Evolutionary conservation across 2,797 vertebrate genomes (phyloP).

Genomic region (Hippocampus kuda): DNA sequence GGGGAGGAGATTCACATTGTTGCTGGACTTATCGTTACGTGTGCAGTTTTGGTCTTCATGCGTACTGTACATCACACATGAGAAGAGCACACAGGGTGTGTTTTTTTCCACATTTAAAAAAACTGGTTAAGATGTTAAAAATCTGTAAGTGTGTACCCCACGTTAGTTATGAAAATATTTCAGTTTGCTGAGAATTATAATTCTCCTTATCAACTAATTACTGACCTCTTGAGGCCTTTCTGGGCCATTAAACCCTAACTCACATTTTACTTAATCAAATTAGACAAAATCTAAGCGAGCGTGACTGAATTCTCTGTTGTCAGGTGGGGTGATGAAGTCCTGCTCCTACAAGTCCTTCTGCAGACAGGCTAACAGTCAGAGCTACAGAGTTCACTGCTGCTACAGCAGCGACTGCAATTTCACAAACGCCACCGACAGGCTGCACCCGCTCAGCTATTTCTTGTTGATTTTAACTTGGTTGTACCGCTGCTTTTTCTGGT

Average conservation of each 20-base stretch:
- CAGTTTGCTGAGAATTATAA: neutral
- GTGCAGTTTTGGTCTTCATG: too few relatives aligned
- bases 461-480: constrained; percentile 53
- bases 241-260: neutral
- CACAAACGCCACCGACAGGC: constrained; percentile 46
- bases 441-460: constrained; percentile 43
- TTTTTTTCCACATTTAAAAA: too few relatives aligned
- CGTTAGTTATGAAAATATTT: neutral
- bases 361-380: constrained; percentile 76
- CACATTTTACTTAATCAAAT: neutral
- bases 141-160: neutral
- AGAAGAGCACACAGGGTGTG: too few relatives aligned
- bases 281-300: neutral
- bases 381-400: constrained; percentile 78
- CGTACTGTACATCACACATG: too few relatives aligned
- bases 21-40: too few relatives aligned
- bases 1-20: too few relatives aligned
- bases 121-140: neutral
- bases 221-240: neutral
- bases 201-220: neutral
- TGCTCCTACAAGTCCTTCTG: constrained; percentile 86
- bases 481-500: constrained; percentile 43
- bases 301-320: neutral
- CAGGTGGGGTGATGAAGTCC: constrained; percentile 83
- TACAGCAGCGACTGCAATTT: constrained; percentile 79